Percentiles rank a stretch among this genome's conserved stretches.
These are phyloP conservation scores for Apotomis capreana DNA, from an alignment of 2,888 invertebrate species.

Conservation along the genomic window DNA sequence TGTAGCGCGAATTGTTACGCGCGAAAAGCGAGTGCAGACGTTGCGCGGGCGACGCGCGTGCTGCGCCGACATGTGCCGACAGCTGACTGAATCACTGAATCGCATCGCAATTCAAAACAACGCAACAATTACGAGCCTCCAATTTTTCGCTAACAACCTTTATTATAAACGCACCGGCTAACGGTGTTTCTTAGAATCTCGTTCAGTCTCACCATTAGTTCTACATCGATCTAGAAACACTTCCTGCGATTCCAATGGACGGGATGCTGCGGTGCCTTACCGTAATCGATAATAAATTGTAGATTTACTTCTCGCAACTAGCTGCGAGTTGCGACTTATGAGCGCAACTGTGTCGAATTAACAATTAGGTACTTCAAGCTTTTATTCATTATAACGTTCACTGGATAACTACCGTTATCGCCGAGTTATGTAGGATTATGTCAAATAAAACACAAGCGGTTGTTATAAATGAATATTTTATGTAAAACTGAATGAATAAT, in stretches of 20 bases:
- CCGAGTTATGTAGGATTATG: conserved; percentile 54
- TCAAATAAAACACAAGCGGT: conserved; percentile 48
- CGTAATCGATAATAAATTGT: conserved; percentile 71
- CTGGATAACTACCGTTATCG: conserved; percentile 59
- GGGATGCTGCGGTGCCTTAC: conserved; percentile 56
- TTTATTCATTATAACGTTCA: conserved; percentile 56
- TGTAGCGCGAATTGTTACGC: conserved; percentile 57
- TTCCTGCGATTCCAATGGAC: conserved; percentile 62
- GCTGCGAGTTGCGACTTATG: conserved; percentile 68
- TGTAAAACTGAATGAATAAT: conserved; percentile 52
- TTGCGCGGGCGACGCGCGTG: conserved; percentile 80
- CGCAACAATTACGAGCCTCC: conserved; percentile 70
- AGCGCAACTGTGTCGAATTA: conserved; percentile 74
- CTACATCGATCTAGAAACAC: conserved; percentile 55
- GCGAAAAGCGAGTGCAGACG: conserved; percentile 56
- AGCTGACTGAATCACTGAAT: conserved; percentile 76
- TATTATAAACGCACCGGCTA: conserved; percentile 49
- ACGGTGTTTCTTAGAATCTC: conserved; percentile 44
- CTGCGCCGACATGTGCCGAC: conserved; percentile 74
- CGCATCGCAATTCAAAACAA: conserved; percentile 74
- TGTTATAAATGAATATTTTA: conserved; percentile 51
- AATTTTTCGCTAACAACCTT: conserved; percentile 72
- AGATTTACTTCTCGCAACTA: conserved; percentile 69
- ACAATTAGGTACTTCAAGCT: conserved; percentile 64
- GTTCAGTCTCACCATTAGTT: conserved; percentile 45